Evolutionary conservation across 2,113 vertebrate species (phyloP), one percentile per base, ranked within the genome.

Genomic region (Bothrops jararaca): DNA sequence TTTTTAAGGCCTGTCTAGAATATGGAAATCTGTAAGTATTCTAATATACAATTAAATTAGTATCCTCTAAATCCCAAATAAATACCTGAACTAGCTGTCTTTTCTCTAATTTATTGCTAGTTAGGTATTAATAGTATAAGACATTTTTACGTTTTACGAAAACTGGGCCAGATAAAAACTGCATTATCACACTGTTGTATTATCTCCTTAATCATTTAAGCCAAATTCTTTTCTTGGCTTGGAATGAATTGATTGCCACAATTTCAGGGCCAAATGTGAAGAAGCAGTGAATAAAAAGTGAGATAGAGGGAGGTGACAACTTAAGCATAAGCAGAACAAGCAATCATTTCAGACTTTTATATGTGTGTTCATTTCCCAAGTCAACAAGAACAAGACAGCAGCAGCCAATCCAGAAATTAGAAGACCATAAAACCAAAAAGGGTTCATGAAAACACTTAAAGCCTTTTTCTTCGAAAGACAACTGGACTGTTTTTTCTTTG

Each of bases 21-120:
- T 92, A 89, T 50, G 58, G 24, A 86, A 91, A 85, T 58, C 92
- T 93, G 64, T 56, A 91, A 94, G 69, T 88, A 42, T 20, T 11
- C 92, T 24, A 92, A 57, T 45, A n/a, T 94, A 54, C 15, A 89
- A 89, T 89, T 92, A 92, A 56, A 89, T 57, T 48, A 92, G 86
- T 89, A 54, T 45, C 39, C 50, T 48, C 60, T 89, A 80, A 87
- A 88, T 23, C 45, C 56, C 58, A 34, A 64, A 88, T 34, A n/a
- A 88, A 69, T 23, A n/a, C 50, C 26, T 80, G 52, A 80, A 92
- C 26, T 85, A 80, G 91, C 52, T 80, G 1, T n/a, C 22, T 87
- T 91, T 60, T 87, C 45, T 88, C 50, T 42, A 74, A 58, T 91
- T n/a, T 57, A 39, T 91, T 86, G 23, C 58, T 29, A 60, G 48